Evolutionary conservation across 2,797 vertebrate genomes (phyloP).

Genomic region (Crocodylus rhombifer): DNA sequence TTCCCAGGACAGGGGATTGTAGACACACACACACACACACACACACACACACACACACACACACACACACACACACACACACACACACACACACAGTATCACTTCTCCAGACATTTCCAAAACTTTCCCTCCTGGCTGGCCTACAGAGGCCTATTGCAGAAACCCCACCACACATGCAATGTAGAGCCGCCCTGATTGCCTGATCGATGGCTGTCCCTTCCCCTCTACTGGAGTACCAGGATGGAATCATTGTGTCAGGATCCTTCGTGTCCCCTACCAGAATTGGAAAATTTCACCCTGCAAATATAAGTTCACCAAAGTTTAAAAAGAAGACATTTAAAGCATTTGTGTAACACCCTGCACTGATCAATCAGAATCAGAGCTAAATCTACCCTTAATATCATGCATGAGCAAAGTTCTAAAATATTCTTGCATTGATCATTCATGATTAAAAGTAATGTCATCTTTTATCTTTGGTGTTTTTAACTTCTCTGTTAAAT

Average conservation of each 20-base stretch:
- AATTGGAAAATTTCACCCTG: not conserved
- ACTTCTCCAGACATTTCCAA: not conserved
- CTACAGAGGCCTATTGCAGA: not conserved
- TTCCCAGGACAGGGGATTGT: not conserved
- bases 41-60: not conserved
- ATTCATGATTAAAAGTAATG: constrained; percentile 40
- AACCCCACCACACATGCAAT: not conserved
- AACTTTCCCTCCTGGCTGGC: not conserved
- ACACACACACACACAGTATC: not conserved
- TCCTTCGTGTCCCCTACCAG: not conserved
- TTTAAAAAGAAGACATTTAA: constrained; percentile 43
- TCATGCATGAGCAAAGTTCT: constrained; percentile 13
- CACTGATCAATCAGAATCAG: constrained; percentile 23
- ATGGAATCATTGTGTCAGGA: not conserved
- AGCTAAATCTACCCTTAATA: constrained; percentile 48
- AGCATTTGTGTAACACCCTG: constrained; percentile 1
- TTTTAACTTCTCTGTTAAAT: constrained; percentile 38
- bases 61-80: not conserved
- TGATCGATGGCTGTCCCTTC: not conserved
- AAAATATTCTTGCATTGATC: constrained; percentile 35
- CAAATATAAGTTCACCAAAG: constrained; percentile 36
- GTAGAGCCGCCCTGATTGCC: not conserved
- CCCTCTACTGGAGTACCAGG: not conserved
- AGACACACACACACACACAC: not conserved
- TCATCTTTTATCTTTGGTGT: constrained; percentile 26